Conservation (phyloP, 1,140 invertebrate species). For the Rhynchophorus ferrugineus region DNA sequence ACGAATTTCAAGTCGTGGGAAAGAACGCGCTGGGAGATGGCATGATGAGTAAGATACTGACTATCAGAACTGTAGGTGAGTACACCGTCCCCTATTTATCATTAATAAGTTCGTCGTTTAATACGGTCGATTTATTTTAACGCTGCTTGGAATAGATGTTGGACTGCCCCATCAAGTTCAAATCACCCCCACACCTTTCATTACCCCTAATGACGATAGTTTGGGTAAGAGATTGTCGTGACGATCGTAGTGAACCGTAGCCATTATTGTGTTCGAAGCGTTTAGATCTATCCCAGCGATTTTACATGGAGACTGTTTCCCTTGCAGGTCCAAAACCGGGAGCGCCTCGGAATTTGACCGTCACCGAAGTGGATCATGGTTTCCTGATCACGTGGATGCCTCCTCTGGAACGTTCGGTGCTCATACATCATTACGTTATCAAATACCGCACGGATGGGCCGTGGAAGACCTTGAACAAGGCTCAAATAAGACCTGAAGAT, state of each 20-base stretch:
- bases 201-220: conserved; percentile 51
- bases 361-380: conserved; percentile 76
- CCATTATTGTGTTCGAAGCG: too few species aligned
- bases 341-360: conserved; percentile 78
- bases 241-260: too few species aligned
- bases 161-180: conserved; percentile 46
- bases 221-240: conserved; percentile 47
- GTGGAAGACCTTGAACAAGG: conserved; percentile 81
- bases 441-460: conserved; percentile 81
- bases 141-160: conserved; percentile 41
- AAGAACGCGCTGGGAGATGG: conserved; percentile 91
- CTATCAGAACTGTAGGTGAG: conserved; percentile 84
- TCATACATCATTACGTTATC: conserved; percentile 85
- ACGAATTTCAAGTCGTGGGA: conserved; percentile 95
- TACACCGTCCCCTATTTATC: conserved; percentile 13
- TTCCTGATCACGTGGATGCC: conserved; percentile 83
- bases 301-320: too few species aligned
- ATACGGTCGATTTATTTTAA: background rate
- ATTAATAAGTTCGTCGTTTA: background rate
- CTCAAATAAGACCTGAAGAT: conserved; percentile 78
- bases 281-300: too few species aligned
- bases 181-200: conserved; percentile 41
- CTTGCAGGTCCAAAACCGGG: conserved; percentile 86
- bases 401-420: conserved; percentile 66
- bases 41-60: conserved; percentile 88